Evolutionary conservation across 2,888 invertebrate genomes (phyloP).

Genomic region (Caenorhabditis sp.): DNA sequence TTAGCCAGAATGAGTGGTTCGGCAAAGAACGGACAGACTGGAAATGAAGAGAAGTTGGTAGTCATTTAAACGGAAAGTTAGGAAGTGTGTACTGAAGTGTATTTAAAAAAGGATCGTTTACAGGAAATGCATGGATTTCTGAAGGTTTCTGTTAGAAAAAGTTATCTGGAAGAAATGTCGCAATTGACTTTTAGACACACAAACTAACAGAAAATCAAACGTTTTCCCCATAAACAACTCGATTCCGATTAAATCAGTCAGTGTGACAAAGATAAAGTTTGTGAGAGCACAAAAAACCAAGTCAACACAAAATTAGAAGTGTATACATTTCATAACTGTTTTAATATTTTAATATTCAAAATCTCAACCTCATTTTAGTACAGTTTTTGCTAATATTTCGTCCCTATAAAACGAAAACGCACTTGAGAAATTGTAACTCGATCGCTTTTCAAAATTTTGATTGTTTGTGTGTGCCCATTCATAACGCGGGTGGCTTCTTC

Average conservation of each 20-base stretch:
- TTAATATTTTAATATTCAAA: not conserved
- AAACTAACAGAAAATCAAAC: too few species aligned
- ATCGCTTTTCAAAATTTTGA: conserved; percentile 38
- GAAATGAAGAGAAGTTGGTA: conserved; percentile 31
- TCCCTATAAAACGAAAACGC: not conserved
- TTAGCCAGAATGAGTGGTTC: conserved; percentile 72
- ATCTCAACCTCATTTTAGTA: not conserved
- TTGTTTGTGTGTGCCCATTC: conserved; percentile 55
- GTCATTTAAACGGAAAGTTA: too few species aligned
- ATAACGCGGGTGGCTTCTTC: conserved; percentile 26
- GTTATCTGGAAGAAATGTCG: too few species aligned
- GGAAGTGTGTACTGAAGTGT: not conserved
- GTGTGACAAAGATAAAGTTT: not conserved
- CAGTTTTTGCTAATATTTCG: not conserved
- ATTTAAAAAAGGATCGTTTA: too few species aligned
- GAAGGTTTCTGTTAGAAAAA: too few species aligned
- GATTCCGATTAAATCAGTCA: not conserved
- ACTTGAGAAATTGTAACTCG: conserved; percentile 41
- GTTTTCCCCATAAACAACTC: too few species aligned
- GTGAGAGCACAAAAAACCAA: not conserved
- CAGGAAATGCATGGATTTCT: too few species aligned
- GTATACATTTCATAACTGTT: not conserved
- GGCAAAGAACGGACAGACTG: conserved; percentile 77
- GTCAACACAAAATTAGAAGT: too few species aligned
- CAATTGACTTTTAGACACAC: too few species aligned